Conservation (phyloP, 2,113 vertebrate species). For the Limanda limanda region DNA sequence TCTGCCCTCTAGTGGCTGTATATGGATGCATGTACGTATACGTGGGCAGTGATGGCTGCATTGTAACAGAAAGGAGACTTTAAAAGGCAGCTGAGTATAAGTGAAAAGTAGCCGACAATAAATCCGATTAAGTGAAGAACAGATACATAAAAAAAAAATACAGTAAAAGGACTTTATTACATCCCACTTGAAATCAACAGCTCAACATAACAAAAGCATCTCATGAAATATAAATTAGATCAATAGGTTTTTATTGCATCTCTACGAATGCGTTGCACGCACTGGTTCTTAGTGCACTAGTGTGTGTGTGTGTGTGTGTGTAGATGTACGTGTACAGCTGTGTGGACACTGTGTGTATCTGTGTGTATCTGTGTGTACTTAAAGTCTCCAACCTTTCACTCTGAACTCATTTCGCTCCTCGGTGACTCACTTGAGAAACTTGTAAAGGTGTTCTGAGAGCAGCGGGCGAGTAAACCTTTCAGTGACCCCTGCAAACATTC, state of each 20-base stretch:
- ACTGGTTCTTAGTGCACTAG: not conserved
- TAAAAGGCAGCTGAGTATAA: no score
- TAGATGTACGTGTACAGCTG: not conserved
- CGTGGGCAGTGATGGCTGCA: no score
- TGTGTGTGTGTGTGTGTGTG: conserved; percentile 15
- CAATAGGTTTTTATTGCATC: no score
- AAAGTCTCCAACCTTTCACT: conserved; percentile 4
- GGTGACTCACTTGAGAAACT: conserved; percentile 31
- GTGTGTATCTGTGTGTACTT: not conserved
- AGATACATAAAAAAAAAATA: no score
- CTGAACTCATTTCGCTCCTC: conserved; percentile 35
- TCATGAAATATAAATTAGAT: no score
- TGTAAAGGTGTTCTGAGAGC: conserved; percentile 18
- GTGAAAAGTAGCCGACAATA: no score
- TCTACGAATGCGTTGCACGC: no score
- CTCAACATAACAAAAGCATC: no score
- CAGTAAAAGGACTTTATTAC: no score
- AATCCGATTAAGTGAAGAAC: not conserved
- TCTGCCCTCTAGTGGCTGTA: no score
- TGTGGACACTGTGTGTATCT: not conserved
- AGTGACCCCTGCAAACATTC: conserved; percentile 25
- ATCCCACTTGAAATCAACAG: not conserved
- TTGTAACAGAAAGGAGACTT: no score
- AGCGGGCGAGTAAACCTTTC: conserved; percentile 34
- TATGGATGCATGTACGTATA: no score